Evolutionary conservation across 2,113 vertebrate genomes (phyloP).

Genomic region (Pseudopodoces humilis): DNA sequence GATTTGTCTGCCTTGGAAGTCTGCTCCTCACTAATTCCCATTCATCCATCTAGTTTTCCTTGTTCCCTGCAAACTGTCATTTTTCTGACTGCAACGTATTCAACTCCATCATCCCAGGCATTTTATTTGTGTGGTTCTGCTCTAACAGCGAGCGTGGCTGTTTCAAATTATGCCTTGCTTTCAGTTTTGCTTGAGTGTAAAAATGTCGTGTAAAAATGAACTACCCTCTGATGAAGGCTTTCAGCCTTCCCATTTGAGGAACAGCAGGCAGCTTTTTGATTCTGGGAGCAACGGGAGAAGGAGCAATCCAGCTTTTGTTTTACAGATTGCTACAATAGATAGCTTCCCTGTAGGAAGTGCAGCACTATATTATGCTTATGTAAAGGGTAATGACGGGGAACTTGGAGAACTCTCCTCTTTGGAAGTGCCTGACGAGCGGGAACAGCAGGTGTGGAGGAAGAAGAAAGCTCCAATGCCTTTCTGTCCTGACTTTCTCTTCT

Average conservation of each 20-base stretch:
- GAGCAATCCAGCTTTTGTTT: slow-evolving; percentile 62
- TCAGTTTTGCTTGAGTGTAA: slow-evolving; percentile 28
- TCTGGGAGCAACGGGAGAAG: not conserved
- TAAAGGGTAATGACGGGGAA: slow-evolving; percentile 59
- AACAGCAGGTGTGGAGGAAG: slow-evolving; percentile 48
- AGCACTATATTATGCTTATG: slow-evolving; percentile 46
- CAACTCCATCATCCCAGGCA: slow-evolving; percentile 22
- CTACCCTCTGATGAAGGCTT: slow-evolving; percentile 40
- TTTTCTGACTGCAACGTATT: not conserved
- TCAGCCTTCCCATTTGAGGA: slow-evolving; percentile 37
- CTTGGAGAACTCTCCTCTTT: slow-evolving; percentile 31
- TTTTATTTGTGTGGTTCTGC: slow-evolving; percentile 40
- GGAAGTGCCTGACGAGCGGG: not conserved
- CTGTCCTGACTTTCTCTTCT: slow-evolving; percentile 40
- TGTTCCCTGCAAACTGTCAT: not conserved
- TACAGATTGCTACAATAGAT: slow-evolving; percentile 49
- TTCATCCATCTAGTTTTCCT: not conserved
- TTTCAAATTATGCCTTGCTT: slow-evolving; percentile 47
- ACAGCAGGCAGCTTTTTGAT: slow-evolving; percentile 14
- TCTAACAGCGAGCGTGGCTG: not conserved
- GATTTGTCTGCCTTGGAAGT: not conserved
- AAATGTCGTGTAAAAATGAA: not conserved
- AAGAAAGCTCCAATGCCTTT: slow-evolving; percentile 35
- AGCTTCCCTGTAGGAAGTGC: slow-evolving; percentile 28
- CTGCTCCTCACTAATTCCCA: not conserved